Evolutionary conservation across 2,113 vertebrate genomes (phyloP), one percentile per base, ranked within the genome.

Genomic region (Drymodes brunneopygia): DNA sequence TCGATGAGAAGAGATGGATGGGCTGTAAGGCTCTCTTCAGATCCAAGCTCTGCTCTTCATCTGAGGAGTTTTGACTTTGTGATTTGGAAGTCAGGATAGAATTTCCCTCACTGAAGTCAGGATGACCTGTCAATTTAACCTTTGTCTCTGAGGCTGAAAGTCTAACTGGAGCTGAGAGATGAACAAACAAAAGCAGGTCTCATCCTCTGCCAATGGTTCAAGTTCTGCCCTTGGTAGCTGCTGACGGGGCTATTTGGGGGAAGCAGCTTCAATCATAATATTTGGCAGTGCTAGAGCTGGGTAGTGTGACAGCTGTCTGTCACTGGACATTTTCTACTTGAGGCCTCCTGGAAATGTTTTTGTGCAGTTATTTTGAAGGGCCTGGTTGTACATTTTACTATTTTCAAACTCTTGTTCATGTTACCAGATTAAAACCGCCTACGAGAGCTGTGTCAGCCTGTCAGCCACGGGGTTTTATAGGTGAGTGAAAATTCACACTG

Each of bases 391-490:
- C 17, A 38, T 12, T 71, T 78, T 12, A 50, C n/a, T 83, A 35
- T 60, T 94, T 88, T 79, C 40, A 48, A 88, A 83, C 45, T 92
- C 48, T 86, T 92, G 21, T 94, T 95, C 44, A 9, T 42, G n/a
- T 96, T 93, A 31, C 57, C 95, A 99, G 99, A 98, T 99, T 62
- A 96, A n/a, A 66, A 97, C 97, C 0, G 99, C 99, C 9, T 99
- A 99, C 15, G 79, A 97, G 42, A 95, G 97, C 89, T 97, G 98
- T 56, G 97, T 99, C 57, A 99, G 98, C 85, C 97, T 99, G 81
- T 99, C 99, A 12, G 98, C 99, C 12, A 99, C 98, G 2, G 99
- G 99, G 5, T 99, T 99, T 95, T 99, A 99, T 71, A 99, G 97
- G 99, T 99, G 97, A 97, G 98, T 98, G 72, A 77, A 36, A 67